phyloP scores from a whole-genome alignment of 2,888 invertebrate genomes.

The Heteropelma amictum region DNA sequence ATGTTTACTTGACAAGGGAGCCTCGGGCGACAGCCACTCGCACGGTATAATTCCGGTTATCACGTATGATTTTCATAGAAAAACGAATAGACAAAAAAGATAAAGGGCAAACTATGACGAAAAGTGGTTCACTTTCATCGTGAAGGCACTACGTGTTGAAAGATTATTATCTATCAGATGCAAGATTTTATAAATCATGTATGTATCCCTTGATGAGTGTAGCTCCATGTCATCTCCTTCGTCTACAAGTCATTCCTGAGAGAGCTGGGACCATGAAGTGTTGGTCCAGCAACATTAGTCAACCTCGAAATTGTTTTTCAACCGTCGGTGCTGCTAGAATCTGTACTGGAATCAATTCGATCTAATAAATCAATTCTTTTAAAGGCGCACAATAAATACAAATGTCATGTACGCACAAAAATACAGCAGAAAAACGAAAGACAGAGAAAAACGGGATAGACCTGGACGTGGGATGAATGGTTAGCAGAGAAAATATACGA shows the following conservation, averaged over 20 bases:
- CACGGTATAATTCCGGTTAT: slow-evolving; percentile 62
- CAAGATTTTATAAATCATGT: neutral
- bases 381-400: slow-evolving; percentile 12
- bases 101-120: slow-evolving; percentile 1
- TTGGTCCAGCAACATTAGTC: neutral
- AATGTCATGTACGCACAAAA: neutral
- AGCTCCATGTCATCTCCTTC: too few relatives aligned
- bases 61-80: slow-evolving; percentile 58
- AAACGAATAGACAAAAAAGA: slow-evolving; percentile 18
- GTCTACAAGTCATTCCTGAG: neutral
- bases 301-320: neutral
- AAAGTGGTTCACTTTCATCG: neutral
- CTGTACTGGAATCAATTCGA: slow-evolving; percentile 7
- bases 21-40: slow-evolving; percentile 50
- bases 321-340: too few relatives aligned
- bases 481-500: slow-evolving; percentile 20
- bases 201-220: too few relatives aligned
- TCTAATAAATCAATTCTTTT: too few relatives aligned
- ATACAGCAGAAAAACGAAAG: slow-evolving; percentile 14
- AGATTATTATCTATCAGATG: neutral
- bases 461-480: slow-evolving; percentile 45
- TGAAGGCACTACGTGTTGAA: neutral
- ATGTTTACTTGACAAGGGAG: slow-evolving; percentile 48
- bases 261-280: neutral
- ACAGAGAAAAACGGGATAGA: slow-evolving; percentile 19